These are phyloP conservation scores for Clarias platycephalus DNA, from an alignment of 2,797 vertebrate species.

Conservation along the genomic window DNA sequence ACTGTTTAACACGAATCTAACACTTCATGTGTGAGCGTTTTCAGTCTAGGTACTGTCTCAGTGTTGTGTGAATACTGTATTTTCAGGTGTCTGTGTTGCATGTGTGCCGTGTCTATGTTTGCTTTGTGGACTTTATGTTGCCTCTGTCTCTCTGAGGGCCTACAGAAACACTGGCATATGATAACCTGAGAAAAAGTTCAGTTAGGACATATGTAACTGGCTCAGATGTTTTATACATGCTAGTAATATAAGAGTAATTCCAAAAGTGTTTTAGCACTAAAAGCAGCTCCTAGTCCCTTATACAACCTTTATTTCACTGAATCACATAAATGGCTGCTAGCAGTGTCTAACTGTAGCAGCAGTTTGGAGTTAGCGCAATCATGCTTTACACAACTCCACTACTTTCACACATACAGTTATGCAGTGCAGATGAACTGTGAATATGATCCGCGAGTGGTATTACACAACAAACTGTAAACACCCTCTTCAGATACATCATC, in stretches of 20 bases:
- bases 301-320: background rate
- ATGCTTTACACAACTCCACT: background rate
- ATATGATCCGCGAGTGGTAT: background rate
- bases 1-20: slow-evolving; percentile 48
- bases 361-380: slow-evolving; percentile 9
- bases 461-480: slow-evolving; percentile 23
- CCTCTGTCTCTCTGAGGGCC: slow-evolving; percentile 32
- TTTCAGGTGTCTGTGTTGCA: slow-evolving; percentile 69
- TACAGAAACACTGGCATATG: slow-evolving; percentile 33
- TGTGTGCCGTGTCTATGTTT: slow-evolving; percentile 59
- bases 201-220: slow-evolving; percentile 6
- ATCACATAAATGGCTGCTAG: background rate
- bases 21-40: slow-evolving; percentile 37
- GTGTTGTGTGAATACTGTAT: slow-evolving; percentile 56
- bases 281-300: background rate
- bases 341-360: slow-evolving; percentile 19
- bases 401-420: slow-evolving; percentile 13
- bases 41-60: slow-evolving; percentile 47
- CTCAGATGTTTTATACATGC: background rate
- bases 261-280: background rate
- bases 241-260: background rate
- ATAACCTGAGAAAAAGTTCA: slow-evolving; percentile 1
- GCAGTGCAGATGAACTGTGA: slow-evolving; percentile 7
- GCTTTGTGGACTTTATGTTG: slow-evolving; percentile 51
- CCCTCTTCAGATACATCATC: slow-evolving; percentile 1